These are phyloP conservation scores for Isaurus tuberculatus DNA, from an alignment of 92 coral and sea anemone genomes.

Conservation along the genomic window DNA sequence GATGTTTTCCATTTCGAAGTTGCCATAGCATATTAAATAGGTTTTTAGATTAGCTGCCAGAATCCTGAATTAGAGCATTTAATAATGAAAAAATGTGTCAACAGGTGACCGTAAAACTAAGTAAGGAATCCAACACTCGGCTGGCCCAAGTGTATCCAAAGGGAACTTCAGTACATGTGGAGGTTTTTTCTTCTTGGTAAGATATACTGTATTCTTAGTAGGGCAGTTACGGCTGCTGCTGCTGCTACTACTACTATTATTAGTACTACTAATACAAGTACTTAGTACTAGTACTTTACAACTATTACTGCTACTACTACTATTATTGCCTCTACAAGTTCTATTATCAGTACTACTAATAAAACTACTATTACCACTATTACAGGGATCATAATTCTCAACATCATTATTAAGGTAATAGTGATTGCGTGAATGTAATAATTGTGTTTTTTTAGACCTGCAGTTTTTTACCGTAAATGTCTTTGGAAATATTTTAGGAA, in stretches of 20 bases:
- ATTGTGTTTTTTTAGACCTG: background rate
- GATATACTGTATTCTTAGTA: too few species aligned
- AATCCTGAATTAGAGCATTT: background rate
- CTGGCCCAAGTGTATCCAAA: constrained; percentile 91
- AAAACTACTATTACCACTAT: background rate
- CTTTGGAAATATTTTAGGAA: constrained; percentile 61
- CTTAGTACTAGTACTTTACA: too few species aligned
- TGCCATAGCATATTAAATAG: too few species aligned
- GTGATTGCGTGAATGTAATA: background rate
- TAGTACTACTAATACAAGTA: background rate
- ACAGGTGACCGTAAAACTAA: constrained; percentile 87
- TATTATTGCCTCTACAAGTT: background rate
- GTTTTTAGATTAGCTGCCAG: too few species aligned
- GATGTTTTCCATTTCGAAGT: too few species aligned
- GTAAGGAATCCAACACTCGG: constrained; percentile 88
- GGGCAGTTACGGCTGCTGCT: background rate
- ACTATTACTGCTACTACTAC: background rate
- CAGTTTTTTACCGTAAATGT: background rate
- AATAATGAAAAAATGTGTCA: background rate
- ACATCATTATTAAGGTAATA: background rate
- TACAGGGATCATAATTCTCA: background rate
- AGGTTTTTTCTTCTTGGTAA: constrained; percentile 92
- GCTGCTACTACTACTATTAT: background rate
- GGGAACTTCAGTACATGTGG: constrained; percentile 94
- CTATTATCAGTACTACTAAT: background rate